Evolutionary conservation across 2,888 invertebrate species (phyloP), one percentile per base, ranked within the genome.

Genomic region (Boloria selene): DNA sequence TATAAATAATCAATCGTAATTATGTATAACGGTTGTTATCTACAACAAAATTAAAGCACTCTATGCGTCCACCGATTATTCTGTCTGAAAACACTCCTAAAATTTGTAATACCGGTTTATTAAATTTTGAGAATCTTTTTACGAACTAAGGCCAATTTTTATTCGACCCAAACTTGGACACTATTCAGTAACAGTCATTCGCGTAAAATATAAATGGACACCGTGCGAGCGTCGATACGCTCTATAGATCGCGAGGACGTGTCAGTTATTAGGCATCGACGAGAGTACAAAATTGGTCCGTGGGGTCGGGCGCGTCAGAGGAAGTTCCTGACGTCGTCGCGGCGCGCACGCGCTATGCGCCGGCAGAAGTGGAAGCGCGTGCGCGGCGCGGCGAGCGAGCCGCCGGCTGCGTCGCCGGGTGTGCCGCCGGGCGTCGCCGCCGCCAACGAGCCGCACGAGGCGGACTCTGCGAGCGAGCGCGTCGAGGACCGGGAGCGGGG

Each of bases 381-480:
- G 77, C 83, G 86, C 65, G 79, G 80, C 74, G 74, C 75, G 68
- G 75, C 73, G 82, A 77, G 82, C 77, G 73, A 75, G 72, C 70
- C 76, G 72, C 65, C 52, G 72, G 70, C 10, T 38, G 73, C 72
- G 71, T 73, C 67, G 52, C 65, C 61, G 75, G 76, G 75, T 74
- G 72, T 72, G 71, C 70, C 71, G 72, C 72, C 70, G 75, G 67
- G 74, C 75, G 78, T 71, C 79, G 31, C 31, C 10, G 10, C 75
- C 78, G 80, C 81, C 82, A 86, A 83, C 82, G 88, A 88, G 80
- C 86, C 84, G 84, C 90, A 89, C 79, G 90, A 90, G 75, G 85
- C 85, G 77, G 89, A 88, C 87, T 90, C 90, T 74, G 89, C 89
- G 86, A 90, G 90, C 87, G 90, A 90, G 89, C 88, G 88, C 87